Conservation (phyloP, 2,888 invertebrate species). For the Gortyna flavago region DNA sequence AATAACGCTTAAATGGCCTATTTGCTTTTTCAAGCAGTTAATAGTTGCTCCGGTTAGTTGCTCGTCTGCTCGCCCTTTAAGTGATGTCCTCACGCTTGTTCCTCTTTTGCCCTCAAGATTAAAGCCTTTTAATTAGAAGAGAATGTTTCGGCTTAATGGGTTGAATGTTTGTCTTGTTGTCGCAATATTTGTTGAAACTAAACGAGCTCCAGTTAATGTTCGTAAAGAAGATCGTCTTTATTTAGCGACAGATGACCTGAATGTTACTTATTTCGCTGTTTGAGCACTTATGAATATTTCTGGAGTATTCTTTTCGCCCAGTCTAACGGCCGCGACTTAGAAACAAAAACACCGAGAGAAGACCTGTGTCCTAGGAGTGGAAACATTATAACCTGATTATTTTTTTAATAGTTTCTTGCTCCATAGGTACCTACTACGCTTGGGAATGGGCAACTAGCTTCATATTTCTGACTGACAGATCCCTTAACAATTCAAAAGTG, state of each 20-base stretch:
- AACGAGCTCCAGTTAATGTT: slow-evolving; percentile 36
- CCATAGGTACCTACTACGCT: no score
- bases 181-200: slow-evolving; percentile 40
- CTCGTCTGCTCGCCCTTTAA: slow-evolving; percentile 22
- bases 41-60: slow-evolving; percentile 12
- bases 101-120: slow-evolving; percentile 45
- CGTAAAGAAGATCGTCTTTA: slow-evolving; percentile 22
- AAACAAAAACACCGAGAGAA: no score
- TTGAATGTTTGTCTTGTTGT: slow-evolving; percentile 57
- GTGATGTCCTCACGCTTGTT: slow-evolving; percentile 47
- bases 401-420: no score
- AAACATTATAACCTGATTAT: no score
- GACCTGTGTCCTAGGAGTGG: no score
- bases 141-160: slow-evolving; percentile 59
- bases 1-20: background rate
- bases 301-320: background rate
- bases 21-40: background rate
- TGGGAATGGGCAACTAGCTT: no score
- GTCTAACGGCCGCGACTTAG: no score
- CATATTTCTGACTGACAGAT: no score
- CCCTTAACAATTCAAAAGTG: background rate
- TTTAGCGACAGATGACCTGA: slow-evolving; percentile 4
- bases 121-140: slow-evolving; percentile 62
- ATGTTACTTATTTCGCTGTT: background rate
- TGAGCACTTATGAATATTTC: background rate